Base-by-base conservation (phyloP, 2,113 vertebrate genomes). In the Oryzias javanicus region DNA sequence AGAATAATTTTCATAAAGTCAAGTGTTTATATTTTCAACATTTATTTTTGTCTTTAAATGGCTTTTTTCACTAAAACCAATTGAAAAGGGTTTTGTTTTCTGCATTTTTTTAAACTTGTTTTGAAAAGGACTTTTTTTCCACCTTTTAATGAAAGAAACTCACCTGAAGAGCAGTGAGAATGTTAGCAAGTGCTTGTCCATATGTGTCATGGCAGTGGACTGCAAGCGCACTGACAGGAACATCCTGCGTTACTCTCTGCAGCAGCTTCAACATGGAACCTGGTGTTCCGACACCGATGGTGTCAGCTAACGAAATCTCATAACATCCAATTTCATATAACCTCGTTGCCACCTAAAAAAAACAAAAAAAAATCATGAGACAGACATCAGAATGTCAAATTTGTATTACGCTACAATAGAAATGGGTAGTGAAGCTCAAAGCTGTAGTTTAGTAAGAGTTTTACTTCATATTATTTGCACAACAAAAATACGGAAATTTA, bases 171-270 rank as follows among this genome's bases (percentile, higher is more conserved):
- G 97, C 96, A 25, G 90, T 95, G 24, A 98, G 92, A 73, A 98
- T 95, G 80, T 97, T 98, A 69, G 95, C 93, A 55, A 99, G 88
- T 0, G 95, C 96, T 81, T 99, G 96, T 15, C 97, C 96, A 0
- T 98, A 98, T 0, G 96, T 98, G 86, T 99, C 95, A 52, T 97
- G 95, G 80, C 95, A 98, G 84, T 98, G 96, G 80, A 97, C 93
- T 8, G 96, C 96, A 35, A 98, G 84, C 22, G 92, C 93, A 1
- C 68, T 76, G 46, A 88, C 29, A 44, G 96, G 96, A 44, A 98
- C 90, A 82, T 96, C 96, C 66, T 92, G 93, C 88, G 93, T 91
- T 76, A 98, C 94, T 60, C 83, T 88, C 80, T 92, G 92, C 84
- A 99, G 77, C 94, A 98, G 92, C 77, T 80, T 92, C 40, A 78